A percentile compares a stretch with the other conserved stretches of the same genome.
Evolutionary conservation across 2,113 vertebrate species (phyloP).

Genomic region (Bothrops jararaca): DNA sequence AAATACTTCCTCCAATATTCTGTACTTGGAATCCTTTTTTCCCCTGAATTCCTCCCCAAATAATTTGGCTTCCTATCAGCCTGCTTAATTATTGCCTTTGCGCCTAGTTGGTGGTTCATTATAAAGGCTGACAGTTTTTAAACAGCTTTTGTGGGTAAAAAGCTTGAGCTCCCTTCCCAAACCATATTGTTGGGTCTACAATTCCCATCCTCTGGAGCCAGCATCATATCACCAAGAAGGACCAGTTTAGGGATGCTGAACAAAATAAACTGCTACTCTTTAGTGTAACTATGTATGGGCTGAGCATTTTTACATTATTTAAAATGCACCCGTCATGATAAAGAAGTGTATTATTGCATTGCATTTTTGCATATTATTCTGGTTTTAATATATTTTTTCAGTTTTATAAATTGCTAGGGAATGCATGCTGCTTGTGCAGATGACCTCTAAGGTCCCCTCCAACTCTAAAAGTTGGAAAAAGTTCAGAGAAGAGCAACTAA

Average conservation of each 20-base stretch:
- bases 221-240: not conserved
- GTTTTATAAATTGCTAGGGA: not conserved
- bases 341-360: not conserved
- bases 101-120: not conserved
- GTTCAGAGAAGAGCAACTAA: no score
- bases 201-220: not conserved
- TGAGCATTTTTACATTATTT: not conserved
- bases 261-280: not conserved
- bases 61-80: conserved; percentile 18
- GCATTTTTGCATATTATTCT: not conserved
- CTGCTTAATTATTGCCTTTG: conserved; percentile 29
- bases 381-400: not conserved
- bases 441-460: not conserved
- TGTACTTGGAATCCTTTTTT: conserved; percentile 23
- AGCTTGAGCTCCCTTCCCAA: not conserved
- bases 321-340: not conserved
- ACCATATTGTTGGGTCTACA: not conserved
- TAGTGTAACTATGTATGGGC: not conserved
- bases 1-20: conserved; percentile 43
- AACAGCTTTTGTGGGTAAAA: conserved; percentile 29
- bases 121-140: conserved; percentile 34
- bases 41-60: conserved; percentile 50
- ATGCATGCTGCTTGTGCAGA: not conserved
- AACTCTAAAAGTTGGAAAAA: no score
- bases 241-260: not conserved